Conservation (phyloP, 2,113 vertebrate species). For the Steatornis caripensis region DNA sequence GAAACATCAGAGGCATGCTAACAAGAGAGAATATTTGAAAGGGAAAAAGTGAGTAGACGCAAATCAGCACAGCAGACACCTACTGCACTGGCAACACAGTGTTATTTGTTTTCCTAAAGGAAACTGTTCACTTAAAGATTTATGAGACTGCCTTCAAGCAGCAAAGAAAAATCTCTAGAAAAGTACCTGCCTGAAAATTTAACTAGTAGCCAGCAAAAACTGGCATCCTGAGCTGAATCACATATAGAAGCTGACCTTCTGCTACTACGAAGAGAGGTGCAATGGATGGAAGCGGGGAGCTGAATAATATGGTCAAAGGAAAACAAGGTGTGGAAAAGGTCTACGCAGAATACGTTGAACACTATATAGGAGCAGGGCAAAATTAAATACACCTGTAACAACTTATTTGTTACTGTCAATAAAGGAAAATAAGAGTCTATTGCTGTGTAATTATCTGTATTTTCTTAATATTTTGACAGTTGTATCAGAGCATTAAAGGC, state of each 20-base stretch:
- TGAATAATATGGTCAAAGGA: neutral
- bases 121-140: neutral
- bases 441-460: neutral
- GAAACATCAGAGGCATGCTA: neutral
- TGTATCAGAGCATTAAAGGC: neutral
- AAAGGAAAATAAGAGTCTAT: neutral
- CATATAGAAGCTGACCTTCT: neutral
- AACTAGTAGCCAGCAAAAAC: neutral
- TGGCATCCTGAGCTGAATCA: neutral
- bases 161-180: neutral
- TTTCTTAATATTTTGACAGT: neutral
- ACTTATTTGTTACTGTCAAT: neutral
- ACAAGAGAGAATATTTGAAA: neutral
- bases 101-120: neutral
- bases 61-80: neutral
- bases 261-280: neutral
- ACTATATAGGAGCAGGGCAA: neutral
- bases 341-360: neutral
- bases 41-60: neutral
- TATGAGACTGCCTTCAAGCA: neutral
- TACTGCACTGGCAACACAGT: neutral
- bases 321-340: neutral
- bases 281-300: neutral
- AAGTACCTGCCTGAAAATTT: neutral
- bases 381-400: neutral